phyloP scores from a whole-genome alignment of 2,113 vertebrate species.

The Edolisoma coerulescens region DNA sequence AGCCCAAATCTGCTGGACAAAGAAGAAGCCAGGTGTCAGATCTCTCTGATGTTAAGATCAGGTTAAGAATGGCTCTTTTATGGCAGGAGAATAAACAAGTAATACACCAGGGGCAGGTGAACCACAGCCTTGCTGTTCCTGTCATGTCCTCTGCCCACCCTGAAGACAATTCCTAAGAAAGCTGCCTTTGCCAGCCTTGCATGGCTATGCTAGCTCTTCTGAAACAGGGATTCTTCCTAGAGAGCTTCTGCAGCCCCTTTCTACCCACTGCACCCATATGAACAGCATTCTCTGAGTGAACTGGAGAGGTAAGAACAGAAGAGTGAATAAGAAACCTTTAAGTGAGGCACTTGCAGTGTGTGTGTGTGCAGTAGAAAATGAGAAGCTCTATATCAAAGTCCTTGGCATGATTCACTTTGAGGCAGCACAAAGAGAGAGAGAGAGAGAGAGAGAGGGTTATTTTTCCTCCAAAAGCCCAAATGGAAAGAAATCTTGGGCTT shows the following conservation, averaged over 20 bases:
- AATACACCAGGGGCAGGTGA: not conserved
- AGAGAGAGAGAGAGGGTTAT: not conserved
- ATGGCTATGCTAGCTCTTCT: not conserved
- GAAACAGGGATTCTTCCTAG: not conserved
- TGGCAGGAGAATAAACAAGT: not conserved
- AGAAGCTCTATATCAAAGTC: not conserved
- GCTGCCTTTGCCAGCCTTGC: not conserved
- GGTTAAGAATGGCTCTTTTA: not conserved
- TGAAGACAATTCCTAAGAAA: not conserved
- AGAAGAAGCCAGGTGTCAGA: not conserved
- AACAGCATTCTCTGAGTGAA: not conserved
- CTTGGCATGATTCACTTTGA: not conserved
- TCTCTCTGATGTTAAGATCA: not conserved
- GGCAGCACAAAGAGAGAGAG: not conserved
- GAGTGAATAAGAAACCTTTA: not conserved
- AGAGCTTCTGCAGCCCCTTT: not conserved
- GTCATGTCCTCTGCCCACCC: not conserved
- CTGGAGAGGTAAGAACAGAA: not conserved
- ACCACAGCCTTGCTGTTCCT: not conserved
- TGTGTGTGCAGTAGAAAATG: not conserved
- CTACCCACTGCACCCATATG: rapidly evolving
- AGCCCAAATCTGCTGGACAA: not conserved
- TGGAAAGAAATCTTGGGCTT: not conserved
- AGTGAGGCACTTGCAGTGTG: not conserved
- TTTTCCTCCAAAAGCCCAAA: not conserved